Evolutionary conservation across 2,113 vertebrate genomes (phyloP).

Genomic region (Burhinus oedicnemus): DNA sequence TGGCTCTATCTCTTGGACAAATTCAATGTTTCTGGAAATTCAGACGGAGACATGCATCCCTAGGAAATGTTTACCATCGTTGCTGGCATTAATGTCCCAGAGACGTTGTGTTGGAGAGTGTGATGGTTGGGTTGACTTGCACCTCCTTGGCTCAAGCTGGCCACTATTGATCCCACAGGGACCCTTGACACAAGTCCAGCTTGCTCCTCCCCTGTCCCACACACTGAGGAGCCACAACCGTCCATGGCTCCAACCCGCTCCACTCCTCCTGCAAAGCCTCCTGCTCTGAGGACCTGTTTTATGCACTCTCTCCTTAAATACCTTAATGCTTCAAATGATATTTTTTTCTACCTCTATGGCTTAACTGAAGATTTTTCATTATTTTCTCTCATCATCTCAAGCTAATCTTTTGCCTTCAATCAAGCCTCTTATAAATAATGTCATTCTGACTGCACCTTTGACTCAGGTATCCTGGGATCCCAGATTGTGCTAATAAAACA

Average conservation of each 20-base stretch:
- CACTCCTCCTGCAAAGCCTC: neutral
- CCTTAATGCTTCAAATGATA: neutral
- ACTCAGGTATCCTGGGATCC: neutral
- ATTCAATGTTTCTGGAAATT: neutral
- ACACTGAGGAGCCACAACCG: fast-evolving
- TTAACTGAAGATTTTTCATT: neutral
- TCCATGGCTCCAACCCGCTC: neutral
- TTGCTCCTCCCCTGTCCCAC: neutral
- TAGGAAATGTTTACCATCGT: fast-evolving
- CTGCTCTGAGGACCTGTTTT: neutral
- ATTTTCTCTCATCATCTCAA: neutral
- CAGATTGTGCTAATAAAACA: neutral
- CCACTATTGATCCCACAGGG: neutral
- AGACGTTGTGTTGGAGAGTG: fast-evolving
- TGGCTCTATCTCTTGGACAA: neutral
- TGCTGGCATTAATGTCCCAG: neutral
- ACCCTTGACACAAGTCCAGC: neutral
- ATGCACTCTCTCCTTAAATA: neutral
- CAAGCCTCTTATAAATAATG: neutral
- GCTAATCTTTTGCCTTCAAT: neutral
- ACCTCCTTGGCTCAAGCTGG: neutral
- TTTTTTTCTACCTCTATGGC: neutral
- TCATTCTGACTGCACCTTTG: neutral
- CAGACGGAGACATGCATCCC: neutral
- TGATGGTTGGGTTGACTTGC: neutral